Percentiles rank a stretch among this genome's conserved stretches.
Evolutionary conservation across 2,113 vertebrate species (phyloP).

Genomic region (Montifringilla adamsi): DNA sequence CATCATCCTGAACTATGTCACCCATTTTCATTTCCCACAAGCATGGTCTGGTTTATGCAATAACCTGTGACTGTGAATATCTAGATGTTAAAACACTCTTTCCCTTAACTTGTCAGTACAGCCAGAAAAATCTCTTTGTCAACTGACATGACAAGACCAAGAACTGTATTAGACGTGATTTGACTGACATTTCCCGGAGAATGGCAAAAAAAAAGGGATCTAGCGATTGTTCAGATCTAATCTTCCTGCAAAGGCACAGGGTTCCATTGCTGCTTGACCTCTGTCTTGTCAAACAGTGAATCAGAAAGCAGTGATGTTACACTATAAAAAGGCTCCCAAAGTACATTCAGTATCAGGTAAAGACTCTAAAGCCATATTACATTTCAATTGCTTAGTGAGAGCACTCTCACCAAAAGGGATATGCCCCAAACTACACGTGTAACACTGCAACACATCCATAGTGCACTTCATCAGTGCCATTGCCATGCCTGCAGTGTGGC

Average conservation of each 20-base stretch:
- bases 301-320: neutral
- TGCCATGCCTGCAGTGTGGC: neutral
- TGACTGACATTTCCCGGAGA: neutral
- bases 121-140: neutral
- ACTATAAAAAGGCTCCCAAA: neutral
- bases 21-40: neutral
- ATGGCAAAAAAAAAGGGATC: neutral
- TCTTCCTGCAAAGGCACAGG: neutral
- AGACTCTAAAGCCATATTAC: neutral
- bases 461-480: neutral
- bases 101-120: neutral
- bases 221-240: neutral
- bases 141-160: neutral
- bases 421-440: neutral
- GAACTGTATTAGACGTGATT: neutral
- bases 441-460: neutral
- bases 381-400: neutral
- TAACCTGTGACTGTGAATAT: neutral
- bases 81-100: neutral
- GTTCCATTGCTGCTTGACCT: neutral
- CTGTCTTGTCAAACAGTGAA: neutral
- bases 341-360: neutral
- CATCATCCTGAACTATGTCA: neutral
- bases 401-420: neutral
- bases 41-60: neutral